These are phyloP conservation scores for Tragelaphus buxtoni DNA, from an alignment of 2,113 vertebrate genomes.

Conservation along the genomic window DNA sequence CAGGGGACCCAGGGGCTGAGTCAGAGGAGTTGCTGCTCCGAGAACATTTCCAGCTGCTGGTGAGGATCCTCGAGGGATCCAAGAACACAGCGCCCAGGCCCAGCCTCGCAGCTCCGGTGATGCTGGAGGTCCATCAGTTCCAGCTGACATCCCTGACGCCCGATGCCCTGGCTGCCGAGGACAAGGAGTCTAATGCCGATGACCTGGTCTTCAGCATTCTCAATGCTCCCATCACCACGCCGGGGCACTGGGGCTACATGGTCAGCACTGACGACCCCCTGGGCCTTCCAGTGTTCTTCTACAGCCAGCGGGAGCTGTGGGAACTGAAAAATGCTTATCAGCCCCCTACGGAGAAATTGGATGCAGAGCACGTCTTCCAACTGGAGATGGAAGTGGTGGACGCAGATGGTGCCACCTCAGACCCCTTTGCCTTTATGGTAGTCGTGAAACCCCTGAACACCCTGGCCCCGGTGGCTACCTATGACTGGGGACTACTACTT, in stretches of 20 bases:
- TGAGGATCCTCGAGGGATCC: constrained; percentile 43
- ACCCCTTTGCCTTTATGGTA: constrained; percentile 86
- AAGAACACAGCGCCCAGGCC: constrained; percentile 56
- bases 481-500: constrained; percentile 79
- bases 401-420: constrained; percentile 80
- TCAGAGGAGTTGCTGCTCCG: background rate
- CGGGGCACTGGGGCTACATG: constrained; percentile 69
- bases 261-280: constrained; percentile 85
- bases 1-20: background rate
- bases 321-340: constrained; percentile 87
- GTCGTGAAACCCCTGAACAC: constrained; percentile 87
- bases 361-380: constrained; percentile 83
- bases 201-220: constrained; percentile 75
- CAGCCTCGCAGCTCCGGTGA: constrained; percentile 60
- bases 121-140: constrained; percentile 72
- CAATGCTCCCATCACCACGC: background rate
- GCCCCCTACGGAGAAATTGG: constrained; percentile 76
- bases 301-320: constrained; percentile 82
- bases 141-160: constrained; percentile 69
- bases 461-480: constrained; percentile 82
- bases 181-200: constrained; percentile 26
- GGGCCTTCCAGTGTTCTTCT: constrained; percentile 76
- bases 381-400: constrained; percentile 86
- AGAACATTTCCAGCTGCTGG: constrained; percentile 75
- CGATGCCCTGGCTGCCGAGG: constrained; percentile 61